These are phyloP conservation scores for Bombus superbus DNA, from an alignment of 1,140 invertebrate species.

Conservation along the genomic window DNA sequence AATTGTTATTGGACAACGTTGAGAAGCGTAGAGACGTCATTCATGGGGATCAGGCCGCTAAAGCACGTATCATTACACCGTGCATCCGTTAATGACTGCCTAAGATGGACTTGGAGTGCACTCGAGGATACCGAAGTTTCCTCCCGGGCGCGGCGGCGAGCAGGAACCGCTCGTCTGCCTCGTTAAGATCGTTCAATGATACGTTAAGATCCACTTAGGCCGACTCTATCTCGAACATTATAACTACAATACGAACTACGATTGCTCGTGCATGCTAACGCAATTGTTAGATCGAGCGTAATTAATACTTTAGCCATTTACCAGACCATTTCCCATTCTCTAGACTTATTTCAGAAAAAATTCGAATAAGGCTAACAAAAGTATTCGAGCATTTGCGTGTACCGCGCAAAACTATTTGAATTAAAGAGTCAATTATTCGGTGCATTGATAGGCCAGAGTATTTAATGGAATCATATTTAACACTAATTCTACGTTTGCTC, in stretches of 20 bases:
- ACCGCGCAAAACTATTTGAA: not conserved
- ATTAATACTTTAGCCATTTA: conserved; percentile 23
- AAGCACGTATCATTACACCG: conserved; percentile 45
- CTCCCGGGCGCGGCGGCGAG: conserved; percentile 3
- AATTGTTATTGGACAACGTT: conserved; percentile 36
- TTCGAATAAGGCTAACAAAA: not conserved
- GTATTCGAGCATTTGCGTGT: not conserved
- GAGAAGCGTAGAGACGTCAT: conserved; percentile 14
- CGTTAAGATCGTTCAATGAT: conserved; percentile 65
- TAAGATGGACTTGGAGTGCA: conserved; percentile 58
- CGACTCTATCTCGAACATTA: conserved; percentile 32
- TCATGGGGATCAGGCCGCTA: conserved; percentile 20
- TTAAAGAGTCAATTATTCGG: too few species aligned
- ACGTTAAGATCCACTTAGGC: conserved; percentile 58
- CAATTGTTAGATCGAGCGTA: conserved; percentile 21
- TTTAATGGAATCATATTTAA: too few species aligned
- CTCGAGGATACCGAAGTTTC: conserved; percentile 60
- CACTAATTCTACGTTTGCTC: too few species aligned
- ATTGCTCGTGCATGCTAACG: conserved; percentile 27
- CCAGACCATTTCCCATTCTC: not conserved
- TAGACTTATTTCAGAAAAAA: not conserved
- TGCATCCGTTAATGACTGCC: conserved; percentile 60
- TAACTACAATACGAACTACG: conserved; percentile 44
- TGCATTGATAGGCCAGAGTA: too few species aligned
- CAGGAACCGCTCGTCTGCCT: conserved; percentile 51